Evolutionary conservation across 2,797 vertebrate species (phyloP), one percentile per base, ranked within the genome.

Genomic region (Argentina silus): DNA sequence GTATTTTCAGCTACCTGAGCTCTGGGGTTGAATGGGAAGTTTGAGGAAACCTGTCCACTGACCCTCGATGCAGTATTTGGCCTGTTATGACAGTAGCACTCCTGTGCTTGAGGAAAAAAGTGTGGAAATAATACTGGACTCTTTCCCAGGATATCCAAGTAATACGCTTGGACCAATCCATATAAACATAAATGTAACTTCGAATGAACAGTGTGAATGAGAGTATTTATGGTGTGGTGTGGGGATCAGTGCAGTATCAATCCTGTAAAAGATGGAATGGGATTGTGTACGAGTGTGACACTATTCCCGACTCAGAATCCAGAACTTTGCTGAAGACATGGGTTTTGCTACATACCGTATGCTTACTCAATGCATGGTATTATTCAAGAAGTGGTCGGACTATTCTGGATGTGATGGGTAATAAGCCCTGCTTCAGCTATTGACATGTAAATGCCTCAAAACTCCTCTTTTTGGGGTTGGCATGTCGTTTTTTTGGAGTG

Each of bases 81-180:
- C 36, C 62, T 74, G 55, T 67, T 67, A 87, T 71, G 78, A 86
- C 77, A 84, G 79, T 51, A 76, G 74, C 60, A 76, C 76, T 81
- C 79, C 88, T 85, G 84, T 89, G 86, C 74, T 81, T 88, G 88
- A 90, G 89, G 88, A 87, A 87, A 77, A 70, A 70, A 56, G 81
- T 78, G 81, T 60, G 0, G 51, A 47, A 71, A 86, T 90, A 87
- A 89, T 80, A 83, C 57, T 81, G 80, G 77, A 80, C 77, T 69
- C 57, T 53, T 6, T 73, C 85, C 76, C 63, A 43, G 76, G 59
- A 74, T 72, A 76, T 53, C 21, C 23, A n/a, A 76, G 74, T 74
- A 78, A 69, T 66, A 63, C 76, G 12, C 63, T 81, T 72, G 64
- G 76, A 83, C 74, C 70, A 82, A 79, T 79, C 73, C 77, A 42